Evolutionary conservation across 2,888 invertebrate species (phyloP).

Genomic region (Polymixis flavicincta): DNA sequence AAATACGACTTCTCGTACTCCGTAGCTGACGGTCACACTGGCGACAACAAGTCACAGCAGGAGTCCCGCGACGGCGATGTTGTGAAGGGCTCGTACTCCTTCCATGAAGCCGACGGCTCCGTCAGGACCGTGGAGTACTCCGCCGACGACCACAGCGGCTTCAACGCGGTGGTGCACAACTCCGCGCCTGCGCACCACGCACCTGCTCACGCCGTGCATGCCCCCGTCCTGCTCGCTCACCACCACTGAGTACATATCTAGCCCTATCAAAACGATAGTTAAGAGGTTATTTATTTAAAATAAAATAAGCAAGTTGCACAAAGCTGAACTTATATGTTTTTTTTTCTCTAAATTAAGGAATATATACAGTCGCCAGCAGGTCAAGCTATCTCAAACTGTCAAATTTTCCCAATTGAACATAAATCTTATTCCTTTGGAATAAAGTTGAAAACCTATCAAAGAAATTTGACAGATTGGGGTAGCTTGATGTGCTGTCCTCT

Average conservation of each 20-base stretch:
- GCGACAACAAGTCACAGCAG: constrained; percentile 91
- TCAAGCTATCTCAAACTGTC: too few species aligned
- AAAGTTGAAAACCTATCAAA: too few species aligned
- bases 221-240: constrained; percentile 71
- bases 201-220: constrained; percentile 64
- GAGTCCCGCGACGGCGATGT: constrained; percentile 91
- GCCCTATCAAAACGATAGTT: constrained; percentile 28
- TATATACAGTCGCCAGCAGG: too few species aligned
- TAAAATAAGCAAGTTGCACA: constrained; percentile 33
- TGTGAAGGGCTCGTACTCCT: constrained; percentile 90
- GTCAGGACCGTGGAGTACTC: constrained; percentile 89
- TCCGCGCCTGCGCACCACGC: constrained; percentile 78
- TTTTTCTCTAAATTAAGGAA: background rate
- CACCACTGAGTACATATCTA: constrained; percentile 70
- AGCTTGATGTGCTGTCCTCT: too few species aligned
- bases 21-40: constrained; percentile 90
- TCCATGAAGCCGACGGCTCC: constrained; percentile 88
- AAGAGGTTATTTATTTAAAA: constrained; percentile 59
- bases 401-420: too few species aligned
- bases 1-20: constrained; percentile 90
- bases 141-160: constrained; percentile 88
- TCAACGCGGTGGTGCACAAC: constrained; percentile 84
- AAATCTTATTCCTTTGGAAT: too few species aligned
- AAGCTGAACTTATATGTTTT: constrained; percentile 16
- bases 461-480: too few species aligned